A percentile compares a stretch with the other conserved stretches of the same genome.
These are phyloP conservation scores for Sebastes iracundus DNA, from an alignment of 2,797 vertebrate genomes.

Conservation along the genomic window DNA sequence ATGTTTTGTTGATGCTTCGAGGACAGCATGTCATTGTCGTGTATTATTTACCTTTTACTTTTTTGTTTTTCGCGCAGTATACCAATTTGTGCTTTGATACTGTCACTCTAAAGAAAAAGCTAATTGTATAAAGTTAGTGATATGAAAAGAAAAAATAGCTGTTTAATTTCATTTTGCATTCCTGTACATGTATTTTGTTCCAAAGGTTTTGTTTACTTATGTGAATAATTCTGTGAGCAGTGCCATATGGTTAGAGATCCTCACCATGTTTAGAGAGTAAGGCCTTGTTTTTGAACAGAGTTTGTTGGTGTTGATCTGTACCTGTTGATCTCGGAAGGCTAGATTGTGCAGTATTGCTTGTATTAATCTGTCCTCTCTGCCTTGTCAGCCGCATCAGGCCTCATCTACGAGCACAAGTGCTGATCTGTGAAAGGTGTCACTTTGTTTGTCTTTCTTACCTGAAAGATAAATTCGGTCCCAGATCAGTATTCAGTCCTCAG, in stretches of 20 bases:
- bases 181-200: conserved; percentile 79
- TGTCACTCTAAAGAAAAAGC: conserved; percentile 87
- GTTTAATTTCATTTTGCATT: conserved; percentile 82
- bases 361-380: conserved; percentile 51
- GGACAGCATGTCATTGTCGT: conserved; percentile 34
- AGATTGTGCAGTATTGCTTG: conserved; percentile 60
- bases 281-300: conserved; percentile 60
- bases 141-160: conserved; percentile 60
- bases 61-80: conserved; percentile 69
- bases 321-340: conserved; percentile 42
- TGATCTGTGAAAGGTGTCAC: conserved; percentile 26
- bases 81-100: conserved; percentile 82
- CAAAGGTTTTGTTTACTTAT: conserved; percentile 79
- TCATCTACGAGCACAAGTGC: conserved; percentile 23
- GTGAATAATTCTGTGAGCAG: conserved; percentile 83
- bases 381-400: conserved; percentile 24
- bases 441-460: not conserved
- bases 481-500: conserved; percentile 18
- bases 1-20: conserved; percentile 62
- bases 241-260: conserved; percentile 81
- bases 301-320: conserved; percentile 40
- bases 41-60: conserved; percentile 44
- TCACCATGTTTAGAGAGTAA: conserved; percentile 67
- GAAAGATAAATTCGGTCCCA: not conserved
- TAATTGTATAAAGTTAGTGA: conserved; percentile 74